A percentile compares a stretch with the other conserved stretches of the same genome.
Evolutionary conservation across 2,888 invertebrate species (phyloP).

Genomic region (Notodonta ziczac): DNA sequence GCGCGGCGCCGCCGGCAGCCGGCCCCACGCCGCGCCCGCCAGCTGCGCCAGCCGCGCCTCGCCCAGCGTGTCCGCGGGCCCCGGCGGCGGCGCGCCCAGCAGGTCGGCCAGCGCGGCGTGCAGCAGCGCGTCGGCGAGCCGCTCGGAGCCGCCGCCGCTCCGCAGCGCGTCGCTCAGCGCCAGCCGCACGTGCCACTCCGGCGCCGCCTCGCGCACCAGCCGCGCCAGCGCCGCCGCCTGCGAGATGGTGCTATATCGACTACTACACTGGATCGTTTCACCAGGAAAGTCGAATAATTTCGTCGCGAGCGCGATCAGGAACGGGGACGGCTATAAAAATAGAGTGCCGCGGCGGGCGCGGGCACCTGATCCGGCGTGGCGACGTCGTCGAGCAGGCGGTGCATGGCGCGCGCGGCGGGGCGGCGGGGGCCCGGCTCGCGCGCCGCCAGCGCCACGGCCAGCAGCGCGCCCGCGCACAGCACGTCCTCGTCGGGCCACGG

Average conservation of each 20-base stretch:
- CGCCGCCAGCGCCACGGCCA: slow-evolving; percentile 19
- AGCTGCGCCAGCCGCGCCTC: slow-evolving; percentile 13
- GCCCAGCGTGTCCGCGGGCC: neutral
- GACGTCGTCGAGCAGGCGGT: slow-evolving; percentile 26
- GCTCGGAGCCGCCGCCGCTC: slow-evolving; percentile 22
- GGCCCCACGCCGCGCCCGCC: slow-evolving; percentile 18
- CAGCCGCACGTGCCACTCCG: slow-evolving; percentile 19
- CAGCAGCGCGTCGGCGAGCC: slow-evolving; percentile 13
- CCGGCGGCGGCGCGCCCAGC: slow-evolving; percentile 17
- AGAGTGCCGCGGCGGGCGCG: neutral
- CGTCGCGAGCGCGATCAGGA: no score
- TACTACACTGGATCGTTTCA: no score
- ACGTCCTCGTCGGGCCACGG: slow-evolving; percentile 20
- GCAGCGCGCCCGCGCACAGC: slow-evolving; percentile 21
- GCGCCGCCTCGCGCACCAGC: slow-evolving; percentile 18
- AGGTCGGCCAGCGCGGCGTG: slow-evolving; percentile 15
- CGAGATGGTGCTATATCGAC: no score
- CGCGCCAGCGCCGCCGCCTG: slow-evolving; percentile 15
- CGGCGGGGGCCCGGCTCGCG: slow-evolving; percentile 11
- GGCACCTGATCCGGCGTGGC: slow-evolving; percentile 15
- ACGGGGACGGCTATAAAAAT: no score
- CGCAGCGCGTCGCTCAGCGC: slow-evolving; percentile 36
- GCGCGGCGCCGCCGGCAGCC: slow-evolving; percentile 12
- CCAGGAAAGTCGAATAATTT: no score
- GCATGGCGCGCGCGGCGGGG: slow-evolving; percentile 20